Evolutionary conservation across 1,140 invertebrate species (phyloP).

Genomic region (Trichonephila clavata): DNA sequence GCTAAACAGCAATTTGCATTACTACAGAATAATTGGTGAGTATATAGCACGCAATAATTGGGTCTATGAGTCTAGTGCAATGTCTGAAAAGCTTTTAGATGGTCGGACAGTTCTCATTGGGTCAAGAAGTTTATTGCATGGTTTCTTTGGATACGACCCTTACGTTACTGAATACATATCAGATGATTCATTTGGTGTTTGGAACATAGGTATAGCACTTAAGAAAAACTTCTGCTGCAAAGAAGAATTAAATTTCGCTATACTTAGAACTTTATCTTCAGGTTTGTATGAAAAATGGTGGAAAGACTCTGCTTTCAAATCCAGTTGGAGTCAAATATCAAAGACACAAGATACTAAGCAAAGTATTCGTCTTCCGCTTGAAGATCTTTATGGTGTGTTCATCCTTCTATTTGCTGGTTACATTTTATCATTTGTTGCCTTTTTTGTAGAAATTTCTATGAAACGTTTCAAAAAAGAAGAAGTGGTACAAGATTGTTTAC

Average conservation of each 20-base stretch:
- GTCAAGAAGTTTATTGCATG: not conserved
- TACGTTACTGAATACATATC: not conserved
- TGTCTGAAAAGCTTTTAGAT: not conserved
- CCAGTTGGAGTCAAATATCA: not conserved
- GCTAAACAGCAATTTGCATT: not conserved
- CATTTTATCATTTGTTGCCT: not conserved
- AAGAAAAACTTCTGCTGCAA: slow-evolving; percentile 32
- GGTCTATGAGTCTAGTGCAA: not conserved
- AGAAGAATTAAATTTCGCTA: not conserved
- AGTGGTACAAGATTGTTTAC: not conserved
- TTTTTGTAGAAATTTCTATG: not conserved
- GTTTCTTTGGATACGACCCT: not conserved
- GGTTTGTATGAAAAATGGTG: not conserved
- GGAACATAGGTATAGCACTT: slow-evolving; percentile 30
- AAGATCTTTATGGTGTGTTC: not conserved
- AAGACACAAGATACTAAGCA: not conserved
- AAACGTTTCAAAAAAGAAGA: not conserved
- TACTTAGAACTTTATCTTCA: not conserved
- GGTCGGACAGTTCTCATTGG: not conserved
- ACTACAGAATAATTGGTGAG: not conserved
- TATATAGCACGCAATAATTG: not conserved
- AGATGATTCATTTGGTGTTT: not conserved
- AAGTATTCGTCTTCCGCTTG: not conserved
- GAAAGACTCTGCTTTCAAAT: not conserved
- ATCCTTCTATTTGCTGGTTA: not conserved